A percentile compares a stretch with the other conserved stretches of the same genome.
These are phyloP conservation scores for Vimba vimba DNA, from an alignment of 2,113 vertebrate species.

Conservation along the genomic window DNA sequence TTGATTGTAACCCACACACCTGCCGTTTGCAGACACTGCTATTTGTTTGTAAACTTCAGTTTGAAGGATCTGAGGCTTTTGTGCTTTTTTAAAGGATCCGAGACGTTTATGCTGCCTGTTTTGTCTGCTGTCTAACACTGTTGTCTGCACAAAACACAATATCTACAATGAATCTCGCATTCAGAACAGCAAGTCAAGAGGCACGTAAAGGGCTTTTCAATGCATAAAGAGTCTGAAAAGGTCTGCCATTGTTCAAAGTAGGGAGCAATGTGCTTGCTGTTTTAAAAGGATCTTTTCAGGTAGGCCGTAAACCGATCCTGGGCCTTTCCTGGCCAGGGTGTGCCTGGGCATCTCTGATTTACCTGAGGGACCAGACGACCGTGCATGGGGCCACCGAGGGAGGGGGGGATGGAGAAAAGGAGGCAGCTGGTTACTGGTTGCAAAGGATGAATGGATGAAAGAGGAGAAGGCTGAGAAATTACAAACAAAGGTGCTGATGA, in stretches of 20 bases:
- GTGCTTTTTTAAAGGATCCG: not conserved
- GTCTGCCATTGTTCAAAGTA: constrained; percentile 65
- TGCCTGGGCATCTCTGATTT: constrained; percentile 74
- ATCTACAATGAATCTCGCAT: not conserved
- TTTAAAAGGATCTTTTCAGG: constrained; percentile 73
- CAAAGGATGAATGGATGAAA: constrained; percentile 67
- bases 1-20: not conserved
- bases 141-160: constrained; percentile 4
- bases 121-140: not conserved
- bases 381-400: constrained; percentile 31
- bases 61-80: not conserved
- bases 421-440: constrained; percentile 63
- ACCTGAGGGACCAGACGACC: constrained; percentile 68
- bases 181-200: constrained; percentile 17
- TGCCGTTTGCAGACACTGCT: not conserved
- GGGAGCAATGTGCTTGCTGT: constrained; percentile 59
- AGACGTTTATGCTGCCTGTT: not conserved
- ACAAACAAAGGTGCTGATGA: constrained; percentile 75
- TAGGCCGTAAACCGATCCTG: constrained; percentile 75
- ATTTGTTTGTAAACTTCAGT: not conserved
- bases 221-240: constrained; percentile 22
- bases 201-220: constrained; percentile 12
- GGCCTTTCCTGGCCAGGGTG: constrained; percentile 71
- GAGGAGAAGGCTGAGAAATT: constrained; percentile 76
- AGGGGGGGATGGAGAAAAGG: constrained; percentile 31